Evolutionary conservation across 1,140 invertebrate genomes (phyloP), one percentile per base, ranked within the genome.

Genomic region (Drosophila arawakana): DNA sequence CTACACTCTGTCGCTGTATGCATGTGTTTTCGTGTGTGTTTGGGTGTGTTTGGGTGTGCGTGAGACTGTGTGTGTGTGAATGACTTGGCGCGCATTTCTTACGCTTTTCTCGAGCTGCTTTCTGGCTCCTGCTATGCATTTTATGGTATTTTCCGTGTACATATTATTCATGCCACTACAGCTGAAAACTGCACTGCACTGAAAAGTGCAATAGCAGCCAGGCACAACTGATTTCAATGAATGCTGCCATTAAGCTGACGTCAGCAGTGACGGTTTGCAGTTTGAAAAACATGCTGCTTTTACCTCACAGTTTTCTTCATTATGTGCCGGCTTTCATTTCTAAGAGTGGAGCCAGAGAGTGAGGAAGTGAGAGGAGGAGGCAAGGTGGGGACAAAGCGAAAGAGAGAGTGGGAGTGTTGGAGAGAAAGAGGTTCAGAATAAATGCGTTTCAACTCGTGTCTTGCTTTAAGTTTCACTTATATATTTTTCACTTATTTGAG

Each of bases 151-250:
- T 88, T 71, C 39, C 70, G 50, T 60, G 41, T 74, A 59, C 75
- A 73, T 73, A 79, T 79, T 88, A 88, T 86, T 82, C 79, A 71
- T 81, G 66, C 68, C 34, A 58, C 21, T 34, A n/a, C 37, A 13
- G 66, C 43, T 49, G 44, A 41, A 13, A 76, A 76, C 60, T 57
- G 34, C 62, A 67, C 44, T 67, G 43, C 62, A 67, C 44, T 63
- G 73, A 85, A 86, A 86, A 86, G 82, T 86, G 83, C 83, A 86
- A 74, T 68, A 54, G 68, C 68, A 88, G 79, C 63, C 50, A 71
- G 71, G 79, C 61, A 62, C 72, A 80, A 58, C 66, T 77, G 83
- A 86, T 85, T 86, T 81, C 62, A 81, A 86, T 86, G 83, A 88
- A 86, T 82, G 76, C 76, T 74, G 62, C 83, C 76, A 79, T 82